Conservation (phyloP, 2,113 vertebrate genomes). For the Ranitomeya imitator region DNA sequence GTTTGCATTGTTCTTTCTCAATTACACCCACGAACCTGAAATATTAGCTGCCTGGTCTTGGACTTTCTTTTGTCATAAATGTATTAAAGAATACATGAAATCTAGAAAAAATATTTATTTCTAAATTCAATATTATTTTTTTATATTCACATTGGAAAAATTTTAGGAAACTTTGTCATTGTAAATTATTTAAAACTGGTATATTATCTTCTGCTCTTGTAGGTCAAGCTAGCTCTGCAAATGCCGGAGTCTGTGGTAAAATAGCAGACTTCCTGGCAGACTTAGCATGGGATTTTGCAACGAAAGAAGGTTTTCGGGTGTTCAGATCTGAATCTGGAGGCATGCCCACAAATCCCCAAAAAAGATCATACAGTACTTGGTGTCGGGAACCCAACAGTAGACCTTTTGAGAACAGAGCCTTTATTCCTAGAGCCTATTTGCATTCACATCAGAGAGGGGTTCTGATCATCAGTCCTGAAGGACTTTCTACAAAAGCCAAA, state of each 20-base stretch:
- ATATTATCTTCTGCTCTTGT: background rate
- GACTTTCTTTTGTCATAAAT: background rate
- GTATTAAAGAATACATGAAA: background rate
- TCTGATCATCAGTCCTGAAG: conserved; percentile 56
- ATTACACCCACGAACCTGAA: too few species aligned
- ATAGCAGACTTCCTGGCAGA: conserved; percentile 69
- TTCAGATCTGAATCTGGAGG: conserved; percentile 70
- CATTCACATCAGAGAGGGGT: conserved; percentile 20
- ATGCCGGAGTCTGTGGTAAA: conserved; percentile 55
- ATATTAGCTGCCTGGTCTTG: too few species aligned
- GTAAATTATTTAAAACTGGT: background rate
- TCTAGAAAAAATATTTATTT: background rate
- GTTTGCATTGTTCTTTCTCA: too few species aligned
- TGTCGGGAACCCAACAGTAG: rapidly evolving
- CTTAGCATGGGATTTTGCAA: conserved; percentile 81
- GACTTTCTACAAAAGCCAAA: conserved; percentile 36
- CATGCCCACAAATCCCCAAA: conserved; percentile 21
- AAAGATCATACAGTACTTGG: conserved; percentile 57
- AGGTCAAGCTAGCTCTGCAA: conserved; percentile 71
- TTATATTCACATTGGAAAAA: background rate
- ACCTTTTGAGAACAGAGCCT: conserved; percentile 48
- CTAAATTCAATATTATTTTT: background rate
- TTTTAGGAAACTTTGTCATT: background rate
- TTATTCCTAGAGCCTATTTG: background rate
- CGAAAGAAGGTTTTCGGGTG: conserved; percentile 82